These are phyloP conservation scores for Pyxicephalus adspersus DNA, from an alignment of 2,113 vertebrate genomes.

Conservation along the genomic window DNA sequence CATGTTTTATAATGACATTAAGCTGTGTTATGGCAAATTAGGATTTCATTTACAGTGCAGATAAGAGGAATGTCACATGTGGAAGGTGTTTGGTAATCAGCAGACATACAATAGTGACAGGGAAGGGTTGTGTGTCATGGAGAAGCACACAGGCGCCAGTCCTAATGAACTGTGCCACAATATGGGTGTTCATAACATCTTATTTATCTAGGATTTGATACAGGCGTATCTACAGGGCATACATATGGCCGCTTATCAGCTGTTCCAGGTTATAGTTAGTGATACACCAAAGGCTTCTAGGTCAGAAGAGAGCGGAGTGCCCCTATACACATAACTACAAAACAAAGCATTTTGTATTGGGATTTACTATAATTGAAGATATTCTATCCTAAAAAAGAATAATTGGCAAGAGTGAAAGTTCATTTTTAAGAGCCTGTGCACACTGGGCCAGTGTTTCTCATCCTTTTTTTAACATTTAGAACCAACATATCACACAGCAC, in stretches of 20 bases:
- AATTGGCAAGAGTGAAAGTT: too few species aligned
- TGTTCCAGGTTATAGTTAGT: not conserved
- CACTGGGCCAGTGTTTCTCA: too few species aligned
- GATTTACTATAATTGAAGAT: too few species aligned
- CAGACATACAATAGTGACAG: not conserved
- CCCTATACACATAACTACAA: too few species aligned
- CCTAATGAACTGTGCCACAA: not conserved
- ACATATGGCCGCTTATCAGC: not conserved
- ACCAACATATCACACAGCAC: too few species aligned
- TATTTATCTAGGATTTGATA: not conserved
- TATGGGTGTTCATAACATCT: not conserved
- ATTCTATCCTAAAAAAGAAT: too few species aligned
- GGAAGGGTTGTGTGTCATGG: not conserved
- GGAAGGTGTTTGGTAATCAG: slow-evolving; percentile 21
- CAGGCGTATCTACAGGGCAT: not conserved
- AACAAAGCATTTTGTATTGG: too few species aligned
- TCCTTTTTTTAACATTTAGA: too few species aligned
- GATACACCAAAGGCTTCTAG: too few species aligned
- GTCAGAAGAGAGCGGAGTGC: too few species aligned
- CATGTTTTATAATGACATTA: slow-evolving; percentile 23
- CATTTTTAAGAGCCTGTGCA: too few species aligned
- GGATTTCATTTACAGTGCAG: slow-evolving; percentile 29
- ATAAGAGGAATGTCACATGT: slow-evolving; percentile 17
- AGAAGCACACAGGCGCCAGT: not conserved
- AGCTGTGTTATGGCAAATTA: slow-evolving; percentile 27